These are phyloP conservation scores for Kryphioiulus occultus DNA, from an alignment of 2,888 invertebrate genomes.

Conservation along the genomic window DNA sequence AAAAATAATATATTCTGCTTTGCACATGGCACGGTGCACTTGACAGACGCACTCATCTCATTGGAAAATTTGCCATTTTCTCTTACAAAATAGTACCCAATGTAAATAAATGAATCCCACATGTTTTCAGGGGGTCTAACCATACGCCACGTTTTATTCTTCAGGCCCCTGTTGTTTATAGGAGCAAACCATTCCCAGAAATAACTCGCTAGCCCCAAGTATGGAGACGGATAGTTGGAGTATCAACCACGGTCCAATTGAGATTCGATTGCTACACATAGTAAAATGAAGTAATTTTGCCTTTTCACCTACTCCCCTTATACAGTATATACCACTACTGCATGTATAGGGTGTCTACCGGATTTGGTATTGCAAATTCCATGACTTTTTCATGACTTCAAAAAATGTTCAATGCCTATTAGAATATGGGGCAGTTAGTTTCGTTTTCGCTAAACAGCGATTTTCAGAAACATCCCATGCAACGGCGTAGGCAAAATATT, in stretches of 20 bases:
- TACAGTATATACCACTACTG: too few relatives aligned
- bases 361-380: too few relatives aligned
- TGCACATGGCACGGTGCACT: conserved; percentile 23
- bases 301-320: too few relatives aligned
- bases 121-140: conserved; percentile 17
- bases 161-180: conserved; percentile 23
- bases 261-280: not conserved
- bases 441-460: too few relatives aligned
- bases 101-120: conserved; percentile 23
- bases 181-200: conserved; percentile 23
- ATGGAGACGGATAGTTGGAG: conserved; percentile 10
- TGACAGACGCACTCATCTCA: conserved; percentile 23
- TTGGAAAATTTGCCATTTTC: conserved; percentile 23
- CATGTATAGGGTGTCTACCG: too few relatives aligned
- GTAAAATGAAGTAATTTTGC: too few relatives aligned
- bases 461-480: too few relatives aligned
- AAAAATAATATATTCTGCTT: conserved; percentile 15
- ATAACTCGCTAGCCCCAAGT: conserved; percentile 8
- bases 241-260: not conserved
- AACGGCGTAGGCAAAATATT: too few relatives aligned
- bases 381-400: too few relatives aligned
- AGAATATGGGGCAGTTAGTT: too few relatives aligned
- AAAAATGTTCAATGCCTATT: too few relatives aligned
- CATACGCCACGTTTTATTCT: conserved; percentile 23
- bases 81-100: conserved; percentile 23